These are phyloP conservation scores for Adrianichthys oophorus DNA, from an alignment of 2,797 vertebrate genomes.

Conservation along the genomic window DNA sequence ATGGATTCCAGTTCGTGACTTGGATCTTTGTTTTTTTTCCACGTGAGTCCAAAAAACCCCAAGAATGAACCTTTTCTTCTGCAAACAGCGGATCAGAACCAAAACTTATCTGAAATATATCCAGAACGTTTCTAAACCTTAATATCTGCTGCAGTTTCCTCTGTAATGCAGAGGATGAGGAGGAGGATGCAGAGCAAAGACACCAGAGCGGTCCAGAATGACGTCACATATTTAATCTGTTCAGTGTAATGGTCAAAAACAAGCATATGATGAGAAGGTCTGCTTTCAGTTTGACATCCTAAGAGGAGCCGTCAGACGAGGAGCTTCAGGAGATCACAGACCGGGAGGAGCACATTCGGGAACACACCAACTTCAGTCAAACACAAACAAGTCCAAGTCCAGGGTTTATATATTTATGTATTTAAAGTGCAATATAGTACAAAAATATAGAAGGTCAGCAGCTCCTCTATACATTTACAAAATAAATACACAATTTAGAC, in stretches of 20 bases:
- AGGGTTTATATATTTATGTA: slow-evolving; percentile 87
- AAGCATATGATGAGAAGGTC: slow-evolving; percentile 49
- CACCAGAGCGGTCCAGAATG: neutral
- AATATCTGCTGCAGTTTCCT: too few species aligned
- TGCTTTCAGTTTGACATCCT: too few species aligned
- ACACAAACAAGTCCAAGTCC: slow-evolving; percentile 83
- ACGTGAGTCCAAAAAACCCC: too few species aligned
- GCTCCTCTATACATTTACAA: slow-evolving; percentile 95
- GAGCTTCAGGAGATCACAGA: too few species aligned
- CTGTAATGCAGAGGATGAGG: too few species aligned
- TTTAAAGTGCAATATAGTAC: slow-evolving; percentile 99
- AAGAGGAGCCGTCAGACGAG: too few species aligned
- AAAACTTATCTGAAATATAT: too few species aligned
- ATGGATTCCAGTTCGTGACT: too few species aligned
- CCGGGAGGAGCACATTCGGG: slow-evolving; percentile 13
- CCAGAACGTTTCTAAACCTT: too few species aligned
- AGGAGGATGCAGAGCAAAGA: neutral
- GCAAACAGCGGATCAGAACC: too few species aligned
- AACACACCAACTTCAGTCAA: slow-evolving; percentile 75
- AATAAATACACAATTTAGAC: slow-evolving; percentile 97
- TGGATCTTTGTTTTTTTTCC: too few species aligned
- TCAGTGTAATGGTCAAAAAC: slow-evolving; percentile 76
- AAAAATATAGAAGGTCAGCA: slow-evolving; percentile 96
- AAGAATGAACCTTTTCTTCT: too few species aligned
- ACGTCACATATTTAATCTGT: slow-evolving; percentile 78